Base-by-base conservation (phyloP, 2,888 invertebrate genomes). In the Fabriciana adippe region DNA sequence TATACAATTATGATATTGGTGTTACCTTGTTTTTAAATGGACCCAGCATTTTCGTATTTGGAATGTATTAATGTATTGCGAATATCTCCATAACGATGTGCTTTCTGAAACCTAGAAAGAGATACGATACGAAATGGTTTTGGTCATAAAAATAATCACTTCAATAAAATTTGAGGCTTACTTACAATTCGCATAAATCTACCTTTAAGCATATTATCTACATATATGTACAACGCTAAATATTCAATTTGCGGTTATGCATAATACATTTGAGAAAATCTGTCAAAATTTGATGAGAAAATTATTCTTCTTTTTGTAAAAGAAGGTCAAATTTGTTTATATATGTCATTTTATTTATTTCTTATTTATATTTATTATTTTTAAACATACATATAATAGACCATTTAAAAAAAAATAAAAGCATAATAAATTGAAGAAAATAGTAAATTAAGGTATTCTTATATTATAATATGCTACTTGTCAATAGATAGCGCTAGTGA, bases 201-300 rank as follows among this genome's bases (percentile, higher is more conserved):
- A 71, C 82, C 78, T 71, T 79, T 83, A 65, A 85, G 79, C 88
- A 88, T 88, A 66, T 74, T 82, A 80, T 69, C 35, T 41, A 41
- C 8, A 8, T 41, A 41, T 67, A 66, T 64, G 18, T 67, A 69
- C 53, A 66, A 65, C 61, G 41, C 71, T 72, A 74, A 75, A 72
- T 74, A 74, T 72, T 45, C 26, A 51, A 62, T 59, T 69, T 56
- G 57, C 16, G 41, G 16, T 57, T 54, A 64, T 56, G 57, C 55
- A 60, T 65, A 47, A 54, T 48, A 59, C 48, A 48, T 48, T 59
- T 48, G n/a, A 48, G 26, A 48, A 48, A 48, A 16, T 48, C 26
- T 31, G 59, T 59, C 59, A 61, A 41, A 75, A 74, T 55, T 57
- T 66, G 48, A 35, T 51, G 61, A 75, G 79, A 77, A 78, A 74